Conservation (phyloP, 1,140 invertebrate genomes). For the Luehdorfia chinensis region DNA sequence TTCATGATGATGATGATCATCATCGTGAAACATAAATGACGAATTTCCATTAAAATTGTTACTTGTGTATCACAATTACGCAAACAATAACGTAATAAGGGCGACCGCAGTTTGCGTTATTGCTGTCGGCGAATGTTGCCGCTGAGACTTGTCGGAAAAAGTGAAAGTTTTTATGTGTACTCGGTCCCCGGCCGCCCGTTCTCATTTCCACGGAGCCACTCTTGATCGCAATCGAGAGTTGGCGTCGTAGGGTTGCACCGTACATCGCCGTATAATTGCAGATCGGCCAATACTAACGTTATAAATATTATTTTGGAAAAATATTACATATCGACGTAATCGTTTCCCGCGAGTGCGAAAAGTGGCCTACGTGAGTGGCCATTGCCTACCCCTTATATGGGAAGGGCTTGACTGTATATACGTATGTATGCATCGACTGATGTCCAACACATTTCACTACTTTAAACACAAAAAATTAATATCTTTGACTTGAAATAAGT, state of each 20-base stretch:
- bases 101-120: constrained; percentile 43
- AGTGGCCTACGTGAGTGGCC: too few species aligned
- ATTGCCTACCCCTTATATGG: too few species aligned
- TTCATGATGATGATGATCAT: too few species aligned
- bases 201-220: constrained; percentile 58
- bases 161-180: constrained; percentile 71
- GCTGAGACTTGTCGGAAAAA: constrained; percentile 58
- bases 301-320: not conserved
- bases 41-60: constrained; percentile 1
- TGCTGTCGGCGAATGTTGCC: constrained; percentile 50
- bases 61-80: constrained; percentile 44
- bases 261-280: constrained; percentile 34
- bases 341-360: too few species aligned
- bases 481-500: too few species aligned
- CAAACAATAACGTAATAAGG: constrained; percentile 53
- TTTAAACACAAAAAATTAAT: too few species aligned
- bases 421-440: too few species aligned
- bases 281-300: constrained; percentile 30
- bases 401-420: too few species aligned
- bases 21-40: too few species aligned
- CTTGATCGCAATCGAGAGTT: constrained; percentile 51
- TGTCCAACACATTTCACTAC: too few species aligned
- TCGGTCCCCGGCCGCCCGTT: constrained; percentile 52
- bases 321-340: too few species aligned
- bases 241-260: constrained; percentile 41